A percentile compares a stretch with the other conserved stretches of the same genome.
These are phyloP conservation scores for Xylota segnis DNA, from an alignment of 2,888 invertebrate genomes.

Conservation along the genomic window DNA sequence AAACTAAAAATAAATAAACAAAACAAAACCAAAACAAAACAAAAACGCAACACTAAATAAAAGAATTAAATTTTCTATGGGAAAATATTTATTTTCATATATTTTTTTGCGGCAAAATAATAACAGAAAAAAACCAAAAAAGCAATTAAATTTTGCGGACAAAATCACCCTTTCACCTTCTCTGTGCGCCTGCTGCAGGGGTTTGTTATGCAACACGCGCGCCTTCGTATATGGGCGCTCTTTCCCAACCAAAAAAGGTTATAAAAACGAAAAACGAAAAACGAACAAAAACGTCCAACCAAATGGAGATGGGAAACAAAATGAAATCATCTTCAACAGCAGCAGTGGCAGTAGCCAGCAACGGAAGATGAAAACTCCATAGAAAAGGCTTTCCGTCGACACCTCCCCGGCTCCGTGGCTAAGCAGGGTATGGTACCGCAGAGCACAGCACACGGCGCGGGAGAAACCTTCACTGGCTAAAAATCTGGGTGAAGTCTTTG, in stretches of 20 bases:
- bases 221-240: neutral
- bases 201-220: constrained; percentile 45
- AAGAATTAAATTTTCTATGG: constrained; percentile 25
- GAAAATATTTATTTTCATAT: constrained; percentile 12
- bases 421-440: neutral
- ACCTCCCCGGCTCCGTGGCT: neutral
- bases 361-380: constrained; percentile 27
- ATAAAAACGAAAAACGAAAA: constrained; percentile 3
- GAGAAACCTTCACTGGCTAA: constrained; percentile 20
- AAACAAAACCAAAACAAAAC: constrained; percentile 1
- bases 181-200: constrained; percentile 2
- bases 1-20: constrained; percentile 7
- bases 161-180: constrained; percentile 52
- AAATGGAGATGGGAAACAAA: constrained; percentile 40
- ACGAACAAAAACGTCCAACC: neutral
- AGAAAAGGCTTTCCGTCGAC: neutral
- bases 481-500: constrained; percentile 49
- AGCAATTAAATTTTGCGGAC: constrained; percentile 64
- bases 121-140: constrained; percentile 27
- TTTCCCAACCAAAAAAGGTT: constrained; percentile 1
- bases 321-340: constrained; percentile 36
- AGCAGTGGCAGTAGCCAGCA: neutral
- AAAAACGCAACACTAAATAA: constrained; percentile 10
- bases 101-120: constrained; percentile 11
- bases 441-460: constrained; percentile 18